Conservation (phyloP, 2,113 vertebrate genomes). For the Solea solea region DNA sequence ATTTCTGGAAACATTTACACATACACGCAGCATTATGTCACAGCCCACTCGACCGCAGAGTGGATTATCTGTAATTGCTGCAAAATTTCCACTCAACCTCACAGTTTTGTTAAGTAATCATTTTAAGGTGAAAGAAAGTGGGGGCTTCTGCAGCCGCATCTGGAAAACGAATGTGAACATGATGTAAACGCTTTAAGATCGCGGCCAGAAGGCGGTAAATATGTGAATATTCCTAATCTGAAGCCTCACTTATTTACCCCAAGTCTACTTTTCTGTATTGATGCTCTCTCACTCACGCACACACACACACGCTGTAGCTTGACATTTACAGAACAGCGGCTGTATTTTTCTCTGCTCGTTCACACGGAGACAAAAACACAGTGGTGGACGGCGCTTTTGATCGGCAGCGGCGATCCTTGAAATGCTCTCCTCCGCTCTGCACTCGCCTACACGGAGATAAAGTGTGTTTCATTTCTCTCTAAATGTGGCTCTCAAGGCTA, state of each 20-base stretch:
- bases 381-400: slow-evolving; percentile 35
- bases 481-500: slow-evolving; percentile 20
- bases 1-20: too few relatives aligned
- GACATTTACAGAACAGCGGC: slow-evolving; percentile 51
- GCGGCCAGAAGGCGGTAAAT: too few relatives aligned
- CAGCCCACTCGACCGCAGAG: too few relatives aligned
- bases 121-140: too few relatives aligned
- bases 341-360: slow-evolving; percentile 27
- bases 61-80: too few relatives aligned
- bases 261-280: background rate
- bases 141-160: too few relatives aligned
- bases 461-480: slow-evolving; percentile 50
- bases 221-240: too few relatives aligned
- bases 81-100: too few relatives aligned
- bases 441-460: slow-evolving; percentile 21
- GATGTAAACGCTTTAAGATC: too few relatives aligned
- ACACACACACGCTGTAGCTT: slow-evolving; percentile 10
- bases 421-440: slow-evolving; percentile 23
- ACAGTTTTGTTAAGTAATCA: too few relatives aligned
- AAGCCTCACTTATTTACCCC: background rate
- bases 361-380: slow-evolving; percentile 18
- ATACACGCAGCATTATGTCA: too few relatives aligned
- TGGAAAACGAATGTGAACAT: too few relatives aligned
- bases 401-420: slow-evolving; percentile 49
- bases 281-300: background rate